Evolutionary conservation across 2,113 vertebrate species (phyloP), one percentile per base, ranked within the genome.

Genomic region (Bufo bufo): DNA sequence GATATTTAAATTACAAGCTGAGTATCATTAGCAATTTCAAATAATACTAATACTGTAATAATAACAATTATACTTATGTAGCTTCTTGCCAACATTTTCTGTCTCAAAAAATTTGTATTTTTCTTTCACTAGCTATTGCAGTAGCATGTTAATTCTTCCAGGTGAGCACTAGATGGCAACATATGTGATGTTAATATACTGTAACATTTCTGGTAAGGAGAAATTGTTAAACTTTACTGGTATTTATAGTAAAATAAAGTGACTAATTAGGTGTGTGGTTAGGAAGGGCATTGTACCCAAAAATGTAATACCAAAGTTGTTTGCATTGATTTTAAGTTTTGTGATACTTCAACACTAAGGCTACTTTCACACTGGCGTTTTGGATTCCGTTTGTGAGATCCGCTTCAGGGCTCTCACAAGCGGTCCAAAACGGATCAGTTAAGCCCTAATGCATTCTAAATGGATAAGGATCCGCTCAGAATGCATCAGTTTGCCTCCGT

Each of bases 121-220:
- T 9, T 50, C 19, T 11, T 50, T 11, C 10, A 54, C 4, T 77
- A n/a, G 4, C 54, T 77, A 54, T 54, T 52, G 49, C 5, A 23
- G 9, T 23, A 10, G 13, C 43, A n/a, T 78, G 19, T 78, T 54
- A 78, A 54, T 78, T 78, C n/a, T 54, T 23, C 23, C 10, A 78
- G n/a, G 23, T 78, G 49, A 56, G 13, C 77, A 78, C 50, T 54
- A 78, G 77, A 78, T 78, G 77, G 77, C 77, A 52, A 78, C 56
- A 56, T 56, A 56, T 56, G 50, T 78, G 54, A 78, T 23, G 23
- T 23, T 11, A 71, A 71, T 71, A 4, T 43, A 71, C 33, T 9
- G 23, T 66, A 13, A 3, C 23, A 43, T 23, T 71, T 66, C n/a
- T 66, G 4, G 4, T 6, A 23, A 10, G n/a, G 7, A 12, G n/a